These are phyloP conservation scores for Patiria miniata DNA, from an alignment of 35 echinoderm and acorn worm species.

Conservation along the genomic window DNA sequence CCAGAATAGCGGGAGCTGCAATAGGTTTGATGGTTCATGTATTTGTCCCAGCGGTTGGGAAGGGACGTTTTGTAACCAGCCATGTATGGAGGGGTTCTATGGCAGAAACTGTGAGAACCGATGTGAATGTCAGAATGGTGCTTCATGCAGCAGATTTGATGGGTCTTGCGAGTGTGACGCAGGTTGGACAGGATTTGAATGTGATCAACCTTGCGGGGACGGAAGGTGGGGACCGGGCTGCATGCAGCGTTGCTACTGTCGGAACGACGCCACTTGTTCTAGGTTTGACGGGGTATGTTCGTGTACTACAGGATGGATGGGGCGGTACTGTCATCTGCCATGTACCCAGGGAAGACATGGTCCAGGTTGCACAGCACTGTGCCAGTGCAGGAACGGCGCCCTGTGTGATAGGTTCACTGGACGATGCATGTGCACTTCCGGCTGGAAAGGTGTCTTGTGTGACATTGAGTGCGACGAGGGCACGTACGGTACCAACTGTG, in stretches of 20 bases:
- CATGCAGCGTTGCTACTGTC: constrained; percentile 53
- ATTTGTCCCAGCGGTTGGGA: constrained; percentile 63
- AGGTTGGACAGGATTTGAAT: constrained; percentile 70
- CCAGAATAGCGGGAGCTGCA: constrained; percentile 28
- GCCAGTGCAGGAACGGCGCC: constrained; percentile 69
- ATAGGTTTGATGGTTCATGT: constrained; percentile 39
- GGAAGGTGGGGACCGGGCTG: constrained; percentile 70
- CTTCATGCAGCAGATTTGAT: constrained; percentile 50
- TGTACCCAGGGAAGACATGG: constrained; percentile 73
- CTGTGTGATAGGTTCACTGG: constrained; percentile 72
- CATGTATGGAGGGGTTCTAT: constrained; percentile 49
- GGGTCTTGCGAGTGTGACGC: constrained; percentile 66
- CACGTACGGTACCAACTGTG: constrained; percentile 67
- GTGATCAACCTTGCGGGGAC: constrained; percentile 47
- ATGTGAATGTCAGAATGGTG: constrained; percentile 79
- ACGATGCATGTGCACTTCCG: constrained; percentile 55
- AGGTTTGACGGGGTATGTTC: constrained; percentile 45
- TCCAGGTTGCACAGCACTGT: constrained; percentile 47
- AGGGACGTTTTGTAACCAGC: constrained; percentile 45
- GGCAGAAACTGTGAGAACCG: constrained; percentile 63
- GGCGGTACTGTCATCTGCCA: constrained; percentile 54
- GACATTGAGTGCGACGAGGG: constrained; percentile 44
- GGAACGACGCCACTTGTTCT: constrained; percentile 68
- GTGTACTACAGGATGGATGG: constrained; percentile 70
- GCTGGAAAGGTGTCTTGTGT: constrained; percentile 66